These are phyloP conservation scores for Cryptocheilus praepositus DNA, from an alignment of 2,888 invertebrate genomes.

Conservation along the genomic window DNA sequence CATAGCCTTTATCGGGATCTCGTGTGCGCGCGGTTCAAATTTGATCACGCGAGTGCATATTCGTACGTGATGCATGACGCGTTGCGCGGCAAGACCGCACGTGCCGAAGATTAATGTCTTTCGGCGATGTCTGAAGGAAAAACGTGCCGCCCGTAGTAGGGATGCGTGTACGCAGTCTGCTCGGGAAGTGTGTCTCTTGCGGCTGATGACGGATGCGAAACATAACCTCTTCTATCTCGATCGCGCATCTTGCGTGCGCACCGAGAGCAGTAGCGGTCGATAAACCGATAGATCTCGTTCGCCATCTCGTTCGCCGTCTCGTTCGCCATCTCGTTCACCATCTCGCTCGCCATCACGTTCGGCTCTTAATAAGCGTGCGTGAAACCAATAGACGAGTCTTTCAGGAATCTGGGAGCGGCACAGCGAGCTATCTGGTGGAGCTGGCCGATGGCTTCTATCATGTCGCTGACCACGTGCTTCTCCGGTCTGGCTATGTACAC, in stretches of 20 bases:
- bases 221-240: slow-evolving; percentile 24
- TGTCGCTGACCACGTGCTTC: slow-evolving; percentile 83
- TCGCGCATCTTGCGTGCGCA: slow-evolving; percentile 36
- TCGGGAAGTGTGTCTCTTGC: too few species aligned
- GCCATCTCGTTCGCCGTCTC: not conserved
- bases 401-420: slow-evolving; percentile 81
- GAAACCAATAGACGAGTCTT: not conserved
- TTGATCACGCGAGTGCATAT: too few species aligned
- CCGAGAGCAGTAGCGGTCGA: slow-evolving; percentile 33
- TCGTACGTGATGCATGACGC: too few species aligned
- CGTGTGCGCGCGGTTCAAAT: too few species aligned
- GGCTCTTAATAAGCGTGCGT: not conserved
- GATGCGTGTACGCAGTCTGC: too few species aligned
- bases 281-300: slow-evolving; percentile 25
- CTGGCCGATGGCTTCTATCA: slow-evolving; percentile 84
- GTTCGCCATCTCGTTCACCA: too few species aligned
- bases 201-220: too few species aligned
- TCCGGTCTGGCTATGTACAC: slow-evolving; percentile 90
- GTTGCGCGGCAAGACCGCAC: too few species aligned
- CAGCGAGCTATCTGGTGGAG: slow-evolving; percentile 86
- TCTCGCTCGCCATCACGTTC: not conserved
- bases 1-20: too few species aligned
- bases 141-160: too few species aligned
- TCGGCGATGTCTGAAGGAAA: too few species aligned
- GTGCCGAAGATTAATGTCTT: too few species aligned